Evolutionary conservation across 2,797 vertebrate genomes (phyloP), one percentile per base, ranked within the genome.

Genomic region (Trematocara caparti): DNA sequence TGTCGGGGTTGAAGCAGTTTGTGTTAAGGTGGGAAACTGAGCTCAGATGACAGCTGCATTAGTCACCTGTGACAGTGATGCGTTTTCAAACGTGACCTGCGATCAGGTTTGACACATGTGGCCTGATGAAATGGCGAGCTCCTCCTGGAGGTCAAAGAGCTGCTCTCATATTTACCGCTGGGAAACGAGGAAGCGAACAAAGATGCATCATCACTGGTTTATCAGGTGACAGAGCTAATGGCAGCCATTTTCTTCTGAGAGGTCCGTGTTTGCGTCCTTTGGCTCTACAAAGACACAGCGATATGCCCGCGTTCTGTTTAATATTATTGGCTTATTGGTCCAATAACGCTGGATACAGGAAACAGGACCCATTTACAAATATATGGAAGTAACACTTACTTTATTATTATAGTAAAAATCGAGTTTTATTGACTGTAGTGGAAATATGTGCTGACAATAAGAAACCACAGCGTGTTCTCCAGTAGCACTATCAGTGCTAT

Each of bases 21-120:
- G 84, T 76, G 81, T 82, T 79, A 77, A 92, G 82, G 74, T 71
- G 83, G 85, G 85, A 71, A 84, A 75, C 50, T 76, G 80, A 92
- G 86, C 92, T 80, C 87, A 92, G 92, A 85, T 88, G 91, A 94
- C 91, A 91, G 92, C 83, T 40, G 89, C 89, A 90, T 94, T 93
- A 92, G 82, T 95, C 91, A 91, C 90, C 87, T 45, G 78, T 93
- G 90, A 90, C 90, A 76, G 80, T 77, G 77, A 76, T 55, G 90
- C 84, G 88, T 82, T 90, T 89, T 93, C 90, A 89, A 80, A 95
- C 88, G 90, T 88, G 85, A 24, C 81, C 84, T 7, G 84, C 81
- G 91, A 95, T 94, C 89, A 32, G 79, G 78, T 62, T 85, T 92
- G 92, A 93, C 93, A 84, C 64, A 19, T 66, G 80, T 4, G 78